These are phyloP conservation scores for Hyalella azteca DNA, from an alignment of 2,888 invertebrate species.

Conservation along the genomic window DNA sequence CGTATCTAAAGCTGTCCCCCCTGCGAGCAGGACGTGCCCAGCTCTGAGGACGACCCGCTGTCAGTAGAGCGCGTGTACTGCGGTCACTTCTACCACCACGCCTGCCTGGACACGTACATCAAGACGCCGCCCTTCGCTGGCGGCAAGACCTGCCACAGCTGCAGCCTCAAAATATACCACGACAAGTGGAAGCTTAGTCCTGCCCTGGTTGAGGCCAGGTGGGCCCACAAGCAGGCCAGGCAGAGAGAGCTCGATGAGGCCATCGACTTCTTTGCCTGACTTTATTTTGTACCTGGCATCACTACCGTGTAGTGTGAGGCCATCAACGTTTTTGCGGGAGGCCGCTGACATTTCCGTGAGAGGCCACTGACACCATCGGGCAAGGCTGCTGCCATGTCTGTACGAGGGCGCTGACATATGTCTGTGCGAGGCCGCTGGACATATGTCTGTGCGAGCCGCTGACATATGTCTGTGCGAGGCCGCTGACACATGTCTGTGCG, in stretches of 20 bases:
- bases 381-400: too few species aligned
- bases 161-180: slow-evolving; percentile 73
- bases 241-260: slow-evolving; percentile 77
- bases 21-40: slow-evolving; percentile 63
- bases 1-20: too few species aligned
- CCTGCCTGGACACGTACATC: slow-evolving; percentile 73
- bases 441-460: too few species aligned
- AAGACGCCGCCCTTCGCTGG: slow-evolving; percentile 76
- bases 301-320: too few species aligned
- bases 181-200: slow-evolving; percentile 76
- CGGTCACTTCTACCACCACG: slow-evolving; percentile 75
- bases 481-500: too few species aligned
- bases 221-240: slow-evolving; percentile 79
- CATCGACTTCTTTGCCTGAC: slow-evolving; percentile 70
- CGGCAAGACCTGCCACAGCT: slow-evolving; percentile 73
- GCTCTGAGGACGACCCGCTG: slow-evolving; percentile 69
- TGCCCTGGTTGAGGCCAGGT: slow-evolving; percentile 74
- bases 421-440: too few species aligned
- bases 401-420: too few species aligned
- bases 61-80: slow-evolving; percentile 76
- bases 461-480: too few species aligned
- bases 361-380: too few species aligned
- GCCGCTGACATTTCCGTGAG: too few species aligned
- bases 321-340: too few species aligned
- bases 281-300: too few species aligned